phyloP scores from a whole-genome alignment of 2,797 vertebrate species.

The Cossypha caffra region DNA sequence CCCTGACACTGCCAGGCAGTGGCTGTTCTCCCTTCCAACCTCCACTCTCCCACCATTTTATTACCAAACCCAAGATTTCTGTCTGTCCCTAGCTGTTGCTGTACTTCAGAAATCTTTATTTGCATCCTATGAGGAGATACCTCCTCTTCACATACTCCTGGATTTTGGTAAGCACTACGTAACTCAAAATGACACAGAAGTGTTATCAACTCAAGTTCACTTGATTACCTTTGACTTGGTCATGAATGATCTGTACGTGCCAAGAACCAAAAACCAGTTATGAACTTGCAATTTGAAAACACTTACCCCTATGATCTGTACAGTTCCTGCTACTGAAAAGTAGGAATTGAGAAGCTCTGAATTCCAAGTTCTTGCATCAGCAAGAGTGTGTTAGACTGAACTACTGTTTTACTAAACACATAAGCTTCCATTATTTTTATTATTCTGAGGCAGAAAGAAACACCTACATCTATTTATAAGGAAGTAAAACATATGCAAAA shows the following conservation, averaged over 20 bases:
- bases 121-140: neutral
- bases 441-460: neutral
- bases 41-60: rapidly evolving
- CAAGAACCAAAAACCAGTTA: neutral
- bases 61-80: neutral
- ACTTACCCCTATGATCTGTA: neutral
- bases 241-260: neutral
- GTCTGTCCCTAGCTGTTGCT: neutral
- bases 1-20: rapidly evolving
- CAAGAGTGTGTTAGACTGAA: neutral
- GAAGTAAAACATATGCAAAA: neutral
- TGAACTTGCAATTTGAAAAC: neutral
- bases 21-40: neutral
- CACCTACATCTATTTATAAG: neutral
- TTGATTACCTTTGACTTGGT: neutral
- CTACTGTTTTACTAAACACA: neutral
- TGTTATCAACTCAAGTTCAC: neutral
- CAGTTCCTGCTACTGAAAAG: neutral
- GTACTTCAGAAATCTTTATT: neutral
- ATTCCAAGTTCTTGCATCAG: neutral
- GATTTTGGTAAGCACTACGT: neutral
- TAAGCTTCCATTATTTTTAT: neutral
- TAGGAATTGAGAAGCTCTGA: neutral
- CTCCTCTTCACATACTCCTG: neutral
- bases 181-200: neutral